Base-by-base conservation (phyloP, 2,113 vertebrate species). In the Verasper variegatus region DNA sequence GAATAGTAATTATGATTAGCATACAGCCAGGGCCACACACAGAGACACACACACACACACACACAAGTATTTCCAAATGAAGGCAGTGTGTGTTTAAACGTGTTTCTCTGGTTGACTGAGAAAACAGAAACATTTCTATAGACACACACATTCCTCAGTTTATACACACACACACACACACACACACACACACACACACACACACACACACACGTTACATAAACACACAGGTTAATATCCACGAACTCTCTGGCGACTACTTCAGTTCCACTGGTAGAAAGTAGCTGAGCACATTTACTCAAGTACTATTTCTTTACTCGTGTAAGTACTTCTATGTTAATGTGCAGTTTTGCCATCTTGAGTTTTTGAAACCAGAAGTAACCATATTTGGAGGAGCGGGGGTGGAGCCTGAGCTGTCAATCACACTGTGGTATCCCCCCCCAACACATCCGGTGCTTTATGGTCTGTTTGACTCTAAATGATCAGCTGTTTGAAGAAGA, bases 1-100 rank as follows among this genome's bases (percentile, higher is more conserved):
- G 81, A 77, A 86, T 85, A 80, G 85, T 84, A 83, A 87, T 89
- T 89, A 78, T 84, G 85, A 91, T 89, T 89, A 87, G 81, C 89
- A 89, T 86, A 82, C 55, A 74, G 82, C 66, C 80, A 54, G 54
- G 85, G 79, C 89, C 87, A 86, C 87, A 91, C 89, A 91, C 87
- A 84, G 67, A 74, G 84, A 68, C 65, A 68, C 51, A 68, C 70
- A 71, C 47, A 80, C 51, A 49, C 63, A 75, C 47, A 80, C 51
- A 49, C 63, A 75, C 20, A 66, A 70, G 71, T 80, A 67, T 88
- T 91, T 91, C 89, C 81, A 89, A 87, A 87, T 78, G 75, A 90
- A 85, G 82, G 66, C 84, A 45, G 86, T 51, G 76, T 88, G 72
- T 88, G 77, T 89, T 82, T 86, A 87, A 88, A 88, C 75, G 80